A percentile compares a stretch with the other conserved stretches of the same genome.
These are phyloP conservation scores for Aspidiotus rigidus DNA, from an alignment of 2,888 invertebrate species.

Conservation along the genomic window DNA sequence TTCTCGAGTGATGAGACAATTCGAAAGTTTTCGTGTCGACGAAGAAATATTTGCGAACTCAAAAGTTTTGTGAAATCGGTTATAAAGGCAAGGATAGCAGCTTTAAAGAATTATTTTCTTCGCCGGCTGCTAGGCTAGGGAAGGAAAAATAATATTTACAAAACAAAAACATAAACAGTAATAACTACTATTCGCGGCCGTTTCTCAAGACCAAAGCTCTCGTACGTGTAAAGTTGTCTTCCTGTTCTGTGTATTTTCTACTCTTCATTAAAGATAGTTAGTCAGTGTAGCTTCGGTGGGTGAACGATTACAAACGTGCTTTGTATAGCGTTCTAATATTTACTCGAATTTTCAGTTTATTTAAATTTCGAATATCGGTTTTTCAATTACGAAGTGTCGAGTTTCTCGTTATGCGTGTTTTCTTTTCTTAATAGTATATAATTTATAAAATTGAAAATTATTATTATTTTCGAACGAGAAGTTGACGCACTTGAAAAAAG, in stretches of 20 bases:
- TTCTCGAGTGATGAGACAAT: background rate
- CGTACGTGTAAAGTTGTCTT: conserved; percentile 20
- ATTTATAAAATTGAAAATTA: too few relatives aligned
- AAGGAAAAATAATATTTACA: too few relatives aligned
- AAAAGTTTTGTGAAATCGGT: background rate
- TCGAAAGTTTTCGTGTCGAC: background rate
- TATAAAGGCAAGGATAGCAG: conserved; percentile 27
- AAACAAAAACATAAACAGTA: background rate
- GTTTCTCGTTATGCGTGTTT: conserved; percentile 8
- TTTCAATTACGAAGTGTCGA: conserved; percentile 23
- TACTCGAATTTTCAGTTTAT: background rate
- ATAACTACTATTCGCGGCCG: conserved; percentile 26
- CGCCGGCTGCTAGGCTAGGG: too few relatives aligned
- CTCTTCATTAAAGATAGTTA: conserved; percentile 10
- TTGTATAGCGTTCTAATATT: conserved; percentile 22
- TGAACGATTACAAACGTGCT: conserved; percentile 24
- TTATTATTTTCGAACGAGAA: conserved; percentile 3
- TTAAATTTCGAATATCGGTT: conserved; percentile 13
- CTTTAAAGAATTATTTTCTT: conserved; percentile 5
- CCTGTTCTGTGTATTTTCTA: conserved; percentile 14
- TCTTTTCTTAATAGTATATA: conserved; percentile 3
- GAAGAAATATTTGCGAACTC: background rate
- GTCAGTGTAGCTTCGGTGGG: conserved; percentile 28
- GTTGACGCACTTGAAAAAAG: conserved; percentile 1
- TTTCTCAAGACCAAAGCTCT: conserved; percentile 25